Base-by-base conservation (phyloP, 30 jellyfish, hydroid and myxozoan species). In the Aurelia sp. region DNA sequence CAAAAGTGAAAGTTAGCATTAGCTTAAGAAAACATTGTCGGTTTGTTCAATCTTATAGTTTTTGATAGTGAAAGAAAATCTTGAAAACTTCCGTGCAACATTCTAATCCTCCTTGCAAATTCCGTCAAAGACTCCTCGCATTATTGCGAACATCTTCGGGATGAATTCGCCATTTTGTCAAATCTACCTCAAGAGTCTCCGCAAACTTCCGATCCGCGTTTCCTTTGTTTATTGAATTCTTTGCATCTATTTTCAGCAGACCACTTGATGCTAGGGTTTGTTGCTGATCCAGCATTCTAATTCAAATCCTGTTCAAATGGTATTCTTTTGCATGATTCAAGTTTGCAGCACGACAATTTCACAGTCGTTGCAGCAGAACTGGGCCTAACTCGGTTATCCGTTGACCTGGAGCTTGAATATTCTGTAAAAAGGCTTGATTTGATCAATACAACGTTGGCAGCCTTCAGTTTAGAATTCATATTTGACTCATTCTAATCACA, bases 1-100 rank as follows among this genome's bases (percentile, higher is more conserved):
- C 55, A 44, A 2, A 44, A 44, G 23, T 12, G 16, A 59, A 59
- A 59, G 69, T 59, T 21, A 12, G 23, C 33, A 59, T 59, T 21
- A 59, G 69, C 69, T 0, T n/a, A 59, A 59, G 13, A 12, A 21
- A 3, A 11, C 0, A 18, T 59, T 59, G 69, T 59, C 69, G 69
- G 69, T 59, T 59, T 18, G 33, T 10, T 59, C 23, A 59, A 35
- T 59, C 69, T 59, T n/a, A 21, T 59, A 8, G 16, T 59, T 59
- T n/a, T 59, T 59, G 69, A n/a, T 4, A 18, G 33, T 11, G 33
- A n/a, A 21, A 59, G 23, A 6, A 59, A 13, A 59, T 59, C 33
- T 59, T n/a, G 33, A 59, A 59, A 21, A 59, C 69, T 59, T 59
- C 69, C 69, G 69, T 12, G 69, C 69, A 59, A 59, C 55, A 44